phyloP scores from a whole-genome alignment of 35 echinoderm and acorn worm genomes.

The Lytechinus variegatus region DNA sequence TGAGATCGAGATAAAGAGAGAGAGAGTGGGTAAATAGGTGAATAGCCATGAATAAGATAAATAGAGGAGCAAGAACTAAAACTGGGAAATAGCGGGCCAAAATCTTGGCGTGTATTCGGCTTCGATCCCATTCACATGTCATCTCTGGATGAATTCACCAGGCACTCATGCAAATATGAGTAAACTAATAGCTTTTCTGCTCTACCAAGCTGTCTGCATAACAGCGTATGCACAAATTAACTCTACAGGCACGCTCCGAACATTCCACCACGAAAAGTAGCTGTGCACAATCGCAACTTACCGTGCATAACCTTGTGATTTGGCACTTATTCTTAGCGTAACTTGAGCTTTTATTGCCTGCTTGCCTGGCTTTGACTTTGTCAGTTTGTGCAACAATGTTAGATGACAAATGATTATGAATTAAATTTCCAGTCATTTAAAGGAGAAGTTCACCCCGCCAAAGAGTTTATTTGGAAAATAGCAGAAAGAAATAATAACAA shows the following conservation, averaged over 20 bases:
- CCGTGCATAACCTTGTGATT: background rate
- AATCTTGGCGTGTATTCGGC: background rate
- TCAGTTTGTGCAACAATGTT: background rate
- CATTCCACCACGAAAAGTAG: background rate
- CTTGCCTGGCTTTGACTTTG: background rate
- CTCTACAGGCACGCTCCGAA: background rate
- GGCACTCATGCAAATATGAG: slow-evolving; percentile 6
- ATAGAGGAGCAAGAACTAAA: too few relatives aligned
- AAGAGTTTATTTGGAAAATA: too few relatives aligned
- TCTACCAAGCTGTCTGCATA: background rate
- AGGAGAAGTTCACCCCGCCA: too few relatives aligned
- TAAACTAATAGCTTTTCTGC: background rate
- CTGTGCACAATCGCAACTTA: background rate
- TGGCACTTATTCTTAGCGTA: background rate
- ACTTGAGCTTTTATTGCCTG: background rate
- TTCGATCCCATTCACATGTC: background rate
- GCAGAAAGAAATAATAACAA: too few relatives aligned
- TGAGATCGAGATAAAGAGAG: background rate
- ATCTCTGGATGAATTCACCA: background rate
- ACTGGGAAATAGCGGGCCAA: background rate
- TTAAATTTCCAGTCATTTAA: background rate
- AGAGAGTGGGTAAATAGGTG: background rate
- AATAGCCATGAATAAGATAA: background rate
- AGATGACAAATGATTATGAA: background rate
- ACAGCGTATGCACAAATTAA: background rate